These are phyloP conservation scores for Sipha maydis DNA, from an alignment of 2,888 invertebrate species.

Conservation along the genomic window DNA sequence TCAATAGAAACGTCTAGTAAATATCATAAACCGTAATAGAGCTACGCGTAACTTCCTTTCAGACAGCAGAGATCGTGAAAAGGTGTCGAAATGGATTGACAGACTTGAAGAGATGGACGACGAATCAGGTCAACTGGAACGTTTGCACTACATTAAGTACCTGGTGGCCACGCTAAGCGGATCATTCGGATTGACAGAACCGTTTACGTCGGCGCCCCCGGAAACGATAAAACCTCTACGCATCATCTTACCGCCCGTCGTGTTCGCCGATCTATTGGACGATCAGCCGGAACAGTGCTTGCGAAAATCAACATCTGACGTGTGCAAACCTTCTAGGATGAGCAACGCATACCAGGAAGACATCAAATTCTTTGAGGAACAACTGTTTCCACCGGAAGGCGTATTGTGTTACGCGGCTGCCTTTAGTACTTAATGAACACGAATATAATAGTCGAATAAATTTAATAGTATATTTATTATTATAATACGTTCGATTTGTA, in stretches of 20 bases:
- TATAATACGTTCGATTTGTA: too few species aligned
- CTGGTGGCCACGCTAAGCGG: not conserved
- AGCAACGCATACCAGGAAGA: not conserved
- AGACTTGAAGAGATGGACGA: conserved; percentile 2
- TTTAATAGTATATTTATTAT: too few species aligned
- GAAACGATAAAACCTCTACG: not conserved
- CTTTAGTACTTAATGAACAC: not conserved
- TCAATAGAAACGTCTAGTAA: not conserved
- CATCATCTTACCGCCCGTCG: not conserved
- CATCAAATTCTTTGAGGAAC: not conserved
- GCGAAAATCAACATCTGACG: not conserved
- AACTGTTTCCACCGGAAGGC: conserved; percentile 1
- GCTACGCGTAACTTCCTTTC: not conserved
- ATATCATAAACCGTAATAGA: not conserved
- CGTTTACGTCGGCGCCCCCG: conserved; percentile 1
- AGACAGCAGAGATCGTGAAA: not conserved
- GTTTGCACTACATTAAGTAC: conserved; percentile 20
- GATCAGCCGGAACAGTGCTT: not conserved
- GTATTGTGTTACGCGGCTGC: not conserved
- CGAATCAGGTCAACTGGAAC: conserved; percentile 1
- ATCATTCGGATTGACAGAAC: not conserved
- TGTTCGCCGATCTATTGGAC: not conserved
- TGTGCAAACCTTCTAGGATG: not conserved
- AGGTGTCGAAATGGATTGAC: not conserved
- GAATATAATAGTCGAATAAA: too few species aligned